A percentile compares a stretch with the other conserved stretches of the same genome.
phyloP scores from a whole-genome alignment of 2,888 invertebrate species.

The Epicampocera succincta region DNA sequence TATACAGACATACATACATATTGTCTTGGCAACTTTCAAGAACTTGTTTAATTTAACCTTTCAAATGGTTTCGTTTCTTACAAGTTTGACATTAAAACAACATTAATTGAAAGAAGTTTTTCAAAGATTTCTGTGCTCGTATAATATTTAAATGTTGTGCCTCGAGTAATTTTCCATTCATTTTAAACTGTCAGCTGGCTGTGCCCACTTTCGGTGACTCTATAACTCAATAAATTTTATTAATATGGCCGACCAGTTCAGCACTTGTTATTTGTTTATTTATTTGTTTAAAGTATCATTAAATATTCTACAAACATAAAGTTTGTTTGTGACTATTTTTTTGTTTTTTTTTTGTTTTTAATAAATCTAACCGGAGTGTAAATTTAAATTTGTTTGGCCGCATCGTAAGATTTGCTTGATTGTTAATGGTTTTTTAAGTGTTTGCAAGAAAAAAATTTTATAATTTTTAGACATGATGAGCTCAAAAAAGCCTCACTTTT shows the following conservation, averaged over 20 bases:
- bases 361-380: background rate
- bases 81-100: constrained; percentile 59
- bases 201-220: constrained; percentile 24
- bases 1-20: too few relatives aligned
- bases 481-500: too few relatives aligned
- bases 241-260: constrained; percentile 29
- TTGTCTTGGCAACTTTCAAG: background rate
- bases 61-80: constrained; percentile 36
- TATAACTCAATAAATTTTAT: constrained; percentile 38
- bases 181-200: constrained; percentile 17
- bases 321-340: constrained; percentile 31
- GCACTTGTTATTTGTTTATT: constrained; percentile 19
- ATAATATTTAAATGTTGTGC: constrained; percentile 28
- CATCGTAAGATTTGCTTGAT: background rate
- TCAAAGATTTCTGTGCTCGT: background rate
- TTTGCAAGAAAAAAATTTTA: too few relatives aligned
- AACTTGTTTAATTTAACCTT: constrained; percentile 61
- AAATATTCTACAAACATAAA: constrained; percentile 61
- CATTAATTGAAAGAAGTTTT: constrained; percentile 34
- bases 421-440: background rate
- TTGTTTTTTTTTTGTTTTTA: background rate
- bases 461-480: too few relatives aligned
- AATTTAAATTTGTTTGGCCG: too few relatives aligned
- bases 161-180: constrained; percentile 43
- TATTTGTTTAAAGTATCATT: constrained; percentile 52